Evolutionary conservation across 2,888 invertebrate genomes (phyloP).

Genomic region (Acleris emargana): DNA sequence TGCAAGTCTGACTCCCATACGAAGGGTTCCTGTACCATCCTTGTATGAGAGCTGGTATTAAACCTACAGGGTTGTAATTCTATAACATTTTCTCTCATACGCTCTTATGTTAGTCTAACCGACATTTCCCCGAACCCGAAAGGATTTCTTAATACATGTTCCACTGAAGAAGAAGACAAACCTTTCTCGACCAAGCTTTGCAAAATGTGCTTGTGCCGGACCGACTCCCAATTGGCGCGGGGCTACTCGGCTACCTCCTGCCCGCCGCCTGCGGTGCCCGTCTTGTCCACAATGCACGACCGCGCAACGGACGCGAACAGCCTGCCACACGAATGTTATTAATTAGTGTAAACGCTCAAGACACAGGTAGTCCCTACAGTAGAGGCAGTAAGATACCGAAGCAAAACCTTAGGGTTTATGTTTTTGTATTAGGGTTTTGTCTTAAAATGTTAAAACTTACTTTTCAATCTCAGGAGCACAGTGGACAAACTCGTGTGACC

Average conservation of each 20-base stretch:
- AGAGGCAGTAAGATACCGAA: too few relatives aligned
- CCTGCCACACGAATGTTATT: constrained; percentile 76
- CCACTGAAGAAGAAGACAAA: constrained; percentile 37
- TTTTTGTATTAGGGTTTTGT: too few relatives aligned
- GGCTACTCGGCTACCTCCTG: constrained; percentile 87
- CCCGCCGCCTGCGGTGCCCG: constrained; percentile 85
- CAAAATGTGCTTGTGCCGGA: constrained; percentile 62
- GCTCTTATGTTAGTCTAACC: too few relatives aligned
- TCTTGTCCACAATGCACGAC: constrained; percentile 96
- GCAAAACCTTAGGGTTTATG: too few relatives aligned
- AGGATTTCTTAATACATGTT: too few relatives aligned
- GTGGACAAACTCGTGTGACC: constrained; percentile 99
- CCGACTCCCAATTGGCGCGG: constrained; percentile 74
- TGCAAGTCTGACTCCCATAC: too few relatives aligned
- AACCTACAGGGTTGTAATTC: too few relatives aligned
- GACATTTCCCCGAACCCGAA: too few relatives aligned
- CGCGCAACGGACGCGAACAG: constrained; percentile 98
- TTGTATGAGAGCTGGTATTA: too few relatives aligned
- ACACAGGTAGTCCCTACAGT: too few relatives aligned
- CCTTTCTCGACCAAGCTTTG: constrained; percentile 64
- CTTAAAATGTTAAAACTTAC: constrained; percentile 82
- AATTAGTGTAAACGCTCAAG: neutral
- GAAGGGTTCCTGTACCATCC: too few relatives aligned
- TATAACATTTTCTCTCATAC: too few relatives aligned
- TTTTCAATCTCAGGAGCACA: constrained; percentile 99